phyloP scores from a whole-genome alignment of 2,888 invertebrate species.

The Lycaena phlaeas region DNA sequence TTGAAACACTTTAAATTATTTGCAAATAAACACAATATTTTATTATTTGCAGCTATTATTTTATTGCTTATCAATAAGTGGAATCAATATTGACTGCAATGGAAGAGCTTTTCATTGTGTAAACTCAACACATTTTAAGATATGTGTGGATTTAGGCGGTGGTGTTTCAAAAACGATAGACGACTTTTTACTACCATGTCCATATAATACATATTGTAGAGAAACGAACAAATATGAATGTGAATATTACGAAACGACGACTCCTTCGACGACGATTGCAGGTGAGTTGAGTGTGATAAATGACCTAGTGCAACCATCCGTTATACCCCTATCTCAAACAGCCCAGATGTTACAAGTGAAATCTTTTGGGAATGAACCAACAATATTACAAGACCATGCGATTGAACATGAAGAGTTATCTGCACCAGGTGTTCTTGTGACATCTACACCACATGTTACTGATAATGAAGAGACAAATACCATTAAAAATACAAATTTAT shows the following conservation, averaged over 20 bases:
- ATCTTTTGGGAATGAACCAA: neutral
- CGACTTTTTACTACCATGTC: constrained; percentile 48
- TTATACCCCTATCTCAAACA: neutral
- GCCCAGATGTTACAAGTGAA: neutral
- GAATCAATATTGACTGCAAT: constrained; percentile 49
- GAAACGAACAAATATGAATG: constrained; percentile 49
- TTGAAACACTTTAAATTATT: too few relatives aligned
- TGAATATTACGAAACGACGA: constrained; percentile 33
- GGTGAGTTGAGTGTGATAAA: neutral
- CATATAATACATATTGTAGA: constrained; percentile 43
- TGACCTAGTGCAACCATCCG: neutral
- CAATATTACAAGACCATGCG: neutral
- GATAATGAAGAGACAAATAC: neutral
- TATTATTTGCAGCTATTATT: neutral
- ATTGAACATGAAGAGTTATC: neutral
- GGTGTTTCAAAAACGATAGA: constrained; percentile 53
- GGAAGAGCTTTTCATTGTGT: constrained; percentile 62
- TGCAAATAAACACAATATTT: neutral
- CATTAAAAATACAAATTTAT: neutral
- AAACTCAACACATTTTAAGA: constrained; percentile 60
- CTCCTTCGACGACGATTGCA: constrained; percentile 15
- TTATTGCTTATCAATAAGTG: constrained; percentile 19
- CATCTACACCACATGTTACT: neutral
- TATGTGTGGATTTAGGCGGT: constrained; percentile 60
- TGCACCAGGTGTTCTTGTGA: neutral